Conservation (phyloP, 23 tunicate species). For the Clavelina lepadiformis region DNA sequence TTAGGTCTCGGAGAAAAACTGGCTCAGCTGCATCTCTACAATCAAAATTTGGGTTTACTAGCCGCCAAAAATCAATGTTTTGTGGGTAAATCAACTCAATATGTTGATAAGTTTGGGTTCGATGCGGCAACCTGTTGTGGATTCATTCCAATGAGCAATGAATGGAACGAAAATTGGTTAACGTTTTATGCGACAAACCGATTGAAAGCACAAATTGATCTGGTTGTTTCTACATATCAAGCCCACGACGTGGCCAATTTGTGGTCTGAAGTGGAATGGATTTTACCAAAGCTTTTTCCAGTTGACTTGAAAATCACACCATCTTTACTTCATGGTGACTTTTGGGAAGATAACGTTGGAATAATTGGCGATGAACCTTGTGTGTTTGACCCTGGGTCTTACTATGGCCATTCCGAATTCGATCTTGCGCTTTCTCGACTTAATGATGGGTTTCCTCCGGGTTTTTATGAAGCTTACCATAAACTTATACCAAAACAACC, state of each 20-base stretch:
- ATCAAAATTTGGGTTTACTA: constrained; percentile 4
- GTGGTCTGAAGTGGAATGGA: constrained; percentile 57
- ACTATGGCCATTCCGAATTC: constrained; percentile 76
- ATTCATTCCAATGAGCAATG: constrained; percentile 47
- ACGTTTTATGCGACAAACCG: constrained; percentile 50
- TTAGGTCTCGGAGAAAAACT: constrained; percentile 62
- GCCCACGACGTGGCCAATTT: constrained; percentile 28
- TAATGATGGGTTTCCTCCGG: constrained; percentile 24
- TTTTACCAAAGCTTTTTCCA: constrained; percentile 45
- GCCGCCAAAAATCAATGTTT: constrained; percentile 19
- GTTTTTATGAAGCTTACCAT: constrained; percentile 61
- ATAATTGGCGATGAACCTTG: constrained; percentile 42
- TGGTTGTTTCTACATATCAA: constrained; percentile 26
- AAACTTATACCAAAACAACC: constrained; percentile 45
- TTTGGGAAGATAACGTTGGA: constrained; percentile 74
- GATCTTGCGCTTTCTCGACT: constrained; percentile 74
- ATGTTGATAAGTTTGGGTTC: constrained; percentile 62
- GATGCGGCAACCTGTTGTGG: constrained; percentile 73
- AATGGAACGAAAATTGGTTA: constrained; percentile 58
- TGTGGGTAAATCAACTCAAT: constrained; percentile 35
- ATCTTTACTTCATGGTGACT: constrained; percentile 67
- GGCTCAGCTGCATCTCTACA: constrained; percentile 61
- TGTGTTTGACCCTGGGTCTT: constrained; percentile 57
- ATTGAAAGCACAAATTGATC: constrained; percentile 34
- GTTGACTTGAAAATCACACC: constrained; percentile 40